Conservation (phyloP, 2,113 vertebrate species). For the Melanotaenia duboulayi region DNA sequence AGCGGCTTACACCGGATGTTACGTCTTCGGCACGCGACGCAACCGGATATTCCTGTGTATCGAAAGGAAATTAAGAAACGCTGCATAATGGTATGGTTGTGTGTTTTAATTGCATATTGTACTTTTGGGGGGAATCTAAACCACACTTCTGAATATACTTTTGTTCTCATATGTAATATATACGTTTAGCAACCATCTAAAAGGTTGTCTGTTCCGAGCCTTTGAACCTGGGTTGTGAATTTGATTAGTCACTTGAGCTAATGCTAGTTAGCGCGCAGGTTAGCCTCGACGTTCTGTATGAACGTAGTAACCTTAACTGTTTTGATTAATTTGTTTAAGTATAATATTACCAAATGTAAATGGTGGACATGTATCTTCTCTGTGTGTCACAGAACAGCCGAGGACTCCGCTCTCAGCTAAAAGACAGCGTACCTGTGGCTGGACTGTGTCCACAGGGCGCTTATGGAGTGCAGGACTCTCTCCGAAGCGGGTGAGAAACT, state of each 20-base stretch:
- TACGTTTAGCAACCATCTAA: rapidly evolving
- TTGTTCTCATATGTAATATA: rapidly evolving
- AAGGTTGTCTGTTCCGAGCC: rapidly evolving
- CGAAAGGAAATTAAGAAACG: slow-evolving; percentile 53
- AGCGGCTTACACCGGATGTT: slow-evolving; percentile 32
- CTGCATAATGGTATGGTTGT: slow-evolving; percentile 55
- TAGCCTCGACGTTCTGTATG: neutral
- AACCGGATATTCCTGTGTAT: slow-evolving; percentile 30
- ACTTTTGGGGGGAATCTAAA: rapidly evolving
- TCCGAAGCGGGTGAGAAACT: slow-evolving; percentile 87
- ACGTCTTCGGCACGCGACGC: slow-evolving; percentile 33
- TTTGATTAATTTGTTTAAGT: neutral
- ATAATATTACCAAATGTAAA: neutral
- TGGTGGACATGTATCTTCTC: neutral
- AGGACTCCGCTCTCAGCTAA: slow-evolving; percentile 88
- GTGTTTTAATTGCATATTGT: neutral
- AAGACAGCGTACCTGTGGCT: slow-evolving; percentile 88
- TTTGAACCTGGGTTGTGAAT: slow-evolving; percentile 19
- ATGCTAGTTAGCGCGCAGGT: slow-evolving; percentile 45
- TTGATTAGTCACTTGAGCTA: slow-evolving; percentile 77
- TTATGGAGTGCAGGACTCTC: slow-evolving; percentile 89
- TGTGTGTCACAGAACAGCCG: slow-evolving; percentile 85
- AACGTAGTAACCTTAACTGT: neutral
- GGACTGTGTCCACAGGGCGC: slow-evolving; percentile 87
- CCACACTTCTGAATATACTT: rapidly evolving